Conservation (phyloP, 2,797 vertebrate species). For the Rhynchotus rufescens region DNA sequence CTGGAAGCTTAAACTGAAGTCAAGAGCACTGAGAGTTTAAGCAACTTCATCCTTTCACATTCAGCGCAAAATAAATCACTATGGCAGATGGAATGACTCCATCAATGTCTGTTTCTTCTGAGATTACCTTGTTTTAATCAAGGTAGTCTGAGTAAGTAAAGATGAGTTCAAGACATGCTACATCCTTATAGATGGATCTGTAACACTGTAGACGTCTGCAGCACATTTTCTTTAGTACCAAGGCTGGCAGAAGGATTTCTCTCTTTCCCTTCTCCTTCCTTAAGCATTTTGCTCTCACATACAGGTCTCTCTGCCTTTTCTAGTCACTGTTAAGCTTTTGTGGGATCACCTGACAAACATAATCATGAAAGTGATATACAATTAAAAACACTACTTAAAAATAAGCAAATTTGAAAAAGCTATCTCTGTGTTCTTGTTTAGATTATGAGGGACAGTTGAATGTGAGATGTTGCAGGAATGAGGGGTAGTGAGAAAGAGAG, state of each 20-base stretch:
- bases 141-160: not conserved
- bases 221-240: not conserved
- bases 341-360: not conserved
- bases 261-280: not conserved
- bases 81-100: not conserved
- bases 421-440: not conserved
- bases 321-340: not conserved
- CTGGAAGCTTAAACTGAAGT: not conserved
- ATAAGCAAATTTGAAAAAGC: not conserved
- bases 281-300: not conserved
- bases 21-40: not conserved
- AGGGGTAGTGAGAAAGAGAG: not conserved
- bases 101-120: not conserved
- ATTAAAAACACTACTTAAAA: not conserved
- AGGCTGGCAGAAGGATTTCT: not conserved
- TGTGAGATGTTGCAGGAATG: not conserved
- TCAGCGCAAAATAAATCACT: not conserved
- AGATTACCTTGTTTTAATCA: not conserved
- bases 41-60: not conserved
- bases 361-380: not conserved
- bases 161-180: not conserved
- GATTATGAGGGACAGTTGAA: not conserved
- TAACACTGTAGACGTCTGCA: not conserved
- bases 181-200: not conserved
- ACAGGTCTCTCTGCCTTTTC: not conserved